Conservation (phyloP, 2,797 vertebrate genomes). For the Mormyrops attenuatus region DNA sequence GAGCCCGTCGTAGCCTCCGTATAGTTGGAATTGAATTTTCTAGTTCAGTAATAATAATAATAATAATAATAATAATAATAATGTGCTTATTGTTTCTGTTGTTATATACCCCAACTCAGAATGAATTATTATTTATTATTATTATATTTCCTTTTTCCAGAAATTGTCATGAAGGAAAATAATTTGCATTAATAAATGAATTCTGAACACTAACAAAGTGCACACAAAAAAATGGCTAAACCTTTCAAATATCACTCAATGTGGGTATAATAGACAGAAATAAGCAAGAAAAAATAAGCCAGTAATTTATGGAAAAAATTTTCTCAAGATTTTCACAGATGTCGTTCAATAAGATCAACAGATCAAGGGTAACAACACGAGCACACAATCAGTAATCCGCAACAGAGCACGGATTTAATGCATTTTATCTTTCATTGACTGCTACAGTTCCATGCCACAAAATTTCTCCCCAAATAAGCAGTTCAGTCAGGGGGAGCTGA, state of each 20-base stretch:
- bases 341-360: background rate
- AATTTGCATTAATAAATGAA: background rate
- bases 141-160: background rate
- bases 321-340: background rate
- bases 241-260: background rate
- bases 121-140: background rate
- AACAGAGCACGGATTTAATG: conserved; percentile 4
- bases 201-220: background rate
- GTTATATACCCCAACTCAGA: background rate
- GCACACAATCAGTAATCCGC: background rate
- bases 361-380: background rate
- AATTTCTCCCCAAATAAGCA: background rate
- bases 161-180: background rate
- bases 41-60: background rate
- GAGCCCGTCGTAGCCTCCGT: background rate
- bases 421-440: conserved; percentile 9
- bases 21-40: background rate
- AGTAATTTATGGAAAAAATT: background rate
- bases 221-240: background rate
- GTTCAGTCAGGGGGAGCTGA: background rate
- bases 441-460: background rate
- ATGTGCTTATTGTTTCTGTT: background rate
- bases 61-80: background rate
- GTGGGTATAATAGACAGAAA: background rate
- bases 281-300: background rate